Percentiles rank a stretch among this genome's conserved stretches.
Evolutionary conservation across 2,888 invertebrate species (phyloP).

Genomic region (Luperina testacea): DNA sequence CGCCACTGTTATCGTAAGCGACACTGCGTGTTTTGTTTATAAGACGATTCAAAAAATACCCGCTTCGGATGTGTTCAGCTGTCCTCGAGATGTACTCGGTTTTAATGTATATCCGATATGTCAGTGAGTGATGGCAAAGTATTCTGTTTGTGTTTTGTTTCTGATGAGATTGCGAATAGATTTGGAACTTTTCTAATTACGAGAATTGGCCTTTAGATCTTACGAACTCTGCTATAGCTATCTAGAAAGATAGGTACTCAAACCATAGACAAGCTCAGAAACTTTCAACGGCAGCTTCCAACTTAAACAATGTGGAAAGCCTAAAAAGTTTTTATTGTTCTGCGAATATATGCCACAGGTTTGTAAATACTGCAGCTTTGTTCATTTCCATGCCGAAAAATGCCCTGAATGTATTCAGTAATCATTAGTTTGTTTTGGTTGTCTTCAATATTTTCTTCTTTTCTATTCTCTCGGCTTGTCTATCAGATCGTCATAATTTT

Average conservation of each 20-base stretch:
- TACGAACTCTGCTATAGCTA: not conserved
- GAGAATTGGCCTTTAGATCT: not conserved
- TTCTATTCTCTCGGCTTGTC: not conserved
- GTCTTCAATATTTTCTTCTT: not conserved
- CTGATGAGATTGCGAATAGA: too few relatives aligned
- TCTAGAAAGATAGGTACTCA: not conserved
- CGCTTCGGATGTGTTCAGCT: too few relatives aligned
- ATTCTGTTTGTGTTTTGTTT: too few relatives aligned
- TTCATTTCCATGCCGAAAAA: slow-evolving; percentile 8
- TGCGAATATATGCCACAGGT: not conserved
- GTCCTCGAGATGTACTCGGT: too few relatives aligned
- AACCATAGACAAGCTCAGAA: not conserved
- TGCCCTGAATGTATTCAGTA: slow-evolving; percentile 5
- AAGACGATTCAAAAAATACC: too few relatives aligned
- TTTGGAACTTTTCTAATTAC: too few relatives aligned
- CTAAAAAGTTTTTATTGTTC: slow-evolving; percentile 31
- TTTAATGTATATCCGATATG: too few relatives aligned
- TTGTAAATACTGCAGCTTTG: slow-evolving; percentile 7
- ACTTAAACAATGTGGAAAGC: slow-evolving; percentile 16
- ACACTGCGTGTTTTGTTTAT: too few relatives aligned
- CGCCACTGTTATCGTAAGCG: too few relatives aligned
- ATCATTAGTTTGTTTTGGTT: not conserved
- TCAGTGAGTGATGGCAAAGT: too few relatives aligned
- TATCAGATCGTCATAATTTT: not conserved
- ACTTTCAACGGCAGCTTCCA: slow-evolving; percentile 26